Conservation (phyloP, 2,113 vertebrate species). For the Capreolus pygargus region DNA sequence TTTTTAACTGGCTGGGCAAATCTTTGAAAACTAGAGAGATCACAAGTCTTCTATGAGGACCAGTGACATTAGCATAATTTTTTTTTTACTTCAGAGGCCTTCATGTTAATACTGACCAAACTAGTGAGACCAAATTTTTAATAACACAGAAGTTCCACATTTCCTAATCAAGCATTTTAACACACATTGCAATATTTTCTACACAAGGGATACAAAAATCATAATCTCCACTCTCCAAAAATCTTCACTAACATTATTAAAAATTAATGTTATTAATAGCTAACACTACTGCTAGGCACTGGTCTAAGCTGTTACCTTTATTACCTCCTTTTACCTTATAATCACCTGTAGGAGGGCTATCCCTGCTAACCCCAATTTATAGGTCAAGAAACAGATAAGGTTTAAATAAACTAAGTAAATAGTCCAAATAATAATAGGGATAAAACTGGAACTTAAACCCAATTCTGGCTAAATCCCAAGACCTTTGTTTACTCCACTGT, state of each 20-base stretch:
- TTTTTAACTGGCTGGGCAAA: neutral
- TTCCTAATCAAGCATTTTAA: neutral
- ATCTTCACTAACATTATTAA: neutral
- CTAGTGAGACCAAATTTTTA: neutral
- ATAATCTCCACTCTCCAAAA: neutral
- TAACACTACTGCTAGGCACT: neutral
- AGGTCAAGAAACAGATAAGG: neutral
- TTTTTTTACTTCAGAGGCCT: neutral
- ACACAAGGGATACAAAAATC: neutral
- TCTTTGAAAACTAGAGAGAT: neutral
- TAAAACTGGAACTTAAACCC: neutral
- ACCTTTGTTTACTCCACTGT: neutral
- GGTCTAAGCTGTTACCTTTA: neutral
- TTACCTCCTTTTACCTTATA: neutral
- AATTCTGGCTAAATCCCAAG: neutral
- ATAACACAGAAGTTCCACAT: neutral
- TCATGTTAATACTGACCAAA: neutral
- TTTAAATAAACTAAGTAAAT: neutral
- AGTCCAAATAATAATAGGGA: neutral
- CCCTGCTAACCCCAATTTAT: neutral
- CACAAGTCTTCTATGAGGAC: neutral
- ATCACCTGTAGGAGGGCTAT: too few species aligned
- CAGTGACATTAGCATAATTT: neutral
- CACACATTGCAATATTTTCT: neutral
- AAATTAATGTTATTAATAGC: neutral